Evolutionary conservation across 2,797 vertebrate genomes (phyloP).

Genomic region (Aphelocoma californica): DNA sequence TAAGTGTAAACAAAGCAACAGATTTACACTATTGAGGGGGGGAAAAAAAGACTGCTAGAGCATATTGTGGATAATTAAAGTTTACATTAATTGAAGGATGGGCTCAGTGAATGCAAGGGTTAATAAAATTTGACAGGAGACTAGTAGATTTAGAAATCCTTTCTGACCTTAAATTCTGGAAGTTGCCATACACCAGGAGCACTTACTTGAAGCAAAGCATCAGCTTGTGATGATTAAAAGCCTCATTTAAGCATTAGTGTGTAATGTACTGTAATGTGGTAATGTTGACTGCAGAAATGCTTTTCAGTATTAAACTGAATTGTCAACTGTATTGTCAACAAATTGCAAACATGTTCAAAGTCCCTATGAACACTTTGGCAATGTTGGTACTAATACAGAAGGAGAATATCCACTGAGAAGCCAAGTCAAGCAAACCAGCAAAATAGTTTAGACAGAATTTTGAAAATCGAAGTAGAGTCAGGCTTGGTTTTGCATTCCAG

Average conservation of each 20-base stretch:
- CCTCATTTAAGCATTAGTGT: neutral
- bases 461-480: neutral
- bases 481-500: neutral
- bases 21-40: neutral
- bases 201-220: neutral
- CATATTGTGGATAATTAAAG: neutral
- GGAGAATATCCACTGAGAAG: neutral
- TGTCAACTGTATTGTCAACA: neutral
- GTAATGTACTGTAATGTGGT: neutral
- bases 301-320: neutral
- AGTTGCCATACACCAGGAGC: neutral
- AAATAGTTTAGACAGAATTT: neutral
- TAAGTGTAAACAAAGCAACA: neutral
- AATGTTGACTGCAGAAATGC: neutral
- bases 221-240: neutral
- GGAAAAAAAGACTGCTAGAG: neutral
- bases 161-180: slow-evolving; percentile 10
- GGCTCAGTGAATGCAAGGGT: neutral
- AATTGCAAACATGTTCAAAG: neutral
- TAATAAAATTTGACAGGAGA: neutral
- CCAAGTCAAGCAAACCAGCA: neutral
- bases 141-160: neutral
- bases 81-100: neutral
- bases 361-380: neutral
- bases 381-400: neutral